Percentiles rank a stretch among this genome's conserved stretches.
Evolutionary conservation across 1,140 invertebrate genomes (phyloP).

Genomic region (Elymnias hypermnestra): DNA sequence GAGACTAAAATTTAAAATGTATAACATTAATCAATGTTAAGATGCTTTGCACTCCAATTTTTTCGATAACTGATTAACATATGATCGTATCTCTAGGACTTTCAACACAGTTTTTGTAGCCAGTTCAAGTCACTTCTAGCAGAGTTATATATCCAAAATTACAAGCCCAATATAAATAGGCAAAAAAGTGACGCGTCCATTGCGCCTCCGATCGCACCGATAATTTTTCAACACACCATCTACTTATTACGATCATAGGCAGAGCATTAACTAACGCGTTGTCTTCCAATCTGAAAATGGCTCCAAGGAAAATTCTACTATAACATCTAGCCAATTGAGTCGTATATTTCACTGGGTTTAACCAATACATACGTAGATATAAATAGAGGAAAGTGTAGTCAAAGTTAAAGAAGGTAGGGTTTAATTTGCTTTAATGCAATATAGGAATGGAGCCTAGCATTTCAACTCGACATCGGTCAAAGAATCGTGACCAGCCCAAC

Average conservation of each 20-base stretch:
- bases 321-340: slow-evolving; percentile 10
- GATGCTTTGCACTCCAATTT: too few species aligned
- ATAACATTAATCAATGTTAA: too few species aligned
- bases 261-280: slow-evolving; percentile 66
- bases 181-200: slow-evolving; percentile 70
- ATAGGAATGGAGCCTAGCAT: slow-evolving; percentile 34
- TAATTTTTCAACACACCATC: slow-evolving; percentile 76
- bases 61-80: too few species aligned
- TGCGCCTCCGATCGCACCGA: slow-evolving; percentile 72
- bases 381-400: slow-evolving; percentile 16
- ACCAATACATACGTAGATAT: slow-evolving; percentile 10
- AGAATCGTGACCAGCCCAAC: slow-evolving; percentile 67
- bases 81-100: too few species aligned
- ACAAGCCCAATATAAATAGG: slow-evolving; percentile 66
- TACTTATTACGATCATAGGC: slow-evolving; percentile 75
- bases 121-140: slow-evolving; percentile 38
- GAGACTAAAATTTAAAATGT: too few species aligned
- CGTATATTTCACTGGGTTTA: slow-evolving; percentile 14
- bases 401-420: slow-evolving; percentile 20
- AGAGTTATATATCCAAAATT: slow-evolving; percentile 25
- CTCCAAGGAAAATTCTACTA: slow-evolving; percentile 23
- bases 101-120: too few species aligned
- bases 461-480: slow-evolving; percentile 68
- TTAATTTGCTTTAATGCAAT: slow-evolving; percentile 19
- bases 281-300: slow-evolving; percentile 36